Evolutionary conservation across 2,888 invertebrate genomes (phyloP), one percentile per base, ranked within the genome.

Genomic region (Pasiphila rectangulata): DNA sequence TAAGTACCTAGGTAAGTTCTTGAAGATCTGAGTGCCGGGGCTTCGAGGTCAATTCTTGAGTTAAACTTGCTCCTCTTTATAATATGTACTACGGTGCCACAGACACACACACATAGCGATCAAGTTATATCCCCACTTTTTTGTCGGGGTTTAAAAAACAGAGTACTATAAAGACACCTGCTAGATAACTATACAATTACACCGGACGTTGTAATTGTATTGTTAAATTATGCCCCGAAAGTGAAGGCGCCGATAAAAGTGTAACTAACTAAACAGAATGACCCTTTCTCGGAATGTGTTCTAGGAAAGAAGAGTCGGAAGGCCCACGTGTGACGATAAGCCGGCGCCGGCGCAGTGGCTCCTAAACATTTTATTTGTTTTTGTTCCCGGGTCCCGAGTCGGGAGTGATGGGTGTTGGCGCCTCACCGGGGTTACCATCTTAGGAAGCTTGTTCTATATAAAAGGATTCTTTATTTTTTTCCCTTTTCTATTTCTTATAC

Each of bases 321-420:
- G 61, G 62, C 63, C 62, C 74, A 82, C 79, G 81, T 80, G 81
- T 70, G 68, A 23, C 61, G 83, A 84, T 83, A 84, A 82, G 67
- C 52, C 63, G 84, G 83, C 85, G 86, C 85, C 84, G 72, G 70
- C 67, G 57, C 61, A n/a, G n/a, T n/a, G n/a, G n/a, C 67, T 63
- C 61, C 68, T 41, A 47, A 37, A 51, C 44, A 56, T 51, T 53
- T 58, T 53, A 48, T 59, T 59, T 69, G 67, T 67, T 75, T 75
- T 73, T 71, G 61, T 61, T 63, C 65, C 64, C 51, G n/a, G n/a
- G n/a, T 53, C 40, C 23, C 46, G 50, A n/a, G n/a, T 53, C 47
- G 35, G 35, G 49, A 42, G 55, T 57, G 55, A 54, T 47, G 57
- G 44, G 60, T 57, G 77, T 75, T 61, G 80, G 78, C 79, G 78